These are phyloP conservation scores for Atethmia centrago DNA, from an alignment of 2,888 invertebrate species.

Conservation along the genomic window DNA sequence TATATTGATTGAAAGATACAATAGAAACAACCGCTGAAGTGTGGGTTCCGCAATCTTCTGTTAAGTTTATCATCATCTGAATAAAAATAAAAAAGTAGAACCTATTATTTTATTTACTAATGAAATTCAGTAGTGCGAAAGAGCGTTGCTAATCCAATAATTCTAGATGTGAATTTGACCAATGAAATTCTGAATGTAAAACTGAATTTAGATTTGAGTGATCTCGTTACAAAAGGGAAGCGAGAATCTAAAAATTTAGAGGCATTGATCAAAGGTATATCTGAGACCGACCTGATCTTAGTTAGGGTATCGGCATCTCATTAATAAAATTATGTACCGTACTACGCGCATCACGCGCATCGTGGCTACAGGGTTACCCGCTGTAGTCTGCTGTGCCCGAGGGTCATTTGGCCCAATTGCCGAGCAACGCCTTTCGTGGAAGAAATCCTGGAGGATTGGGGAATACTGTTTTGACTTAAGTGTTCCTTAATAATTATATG, in stretches of 20 bases:
- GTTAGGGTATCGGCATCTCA: neutral
- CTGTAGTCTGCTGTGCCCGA: neutral
- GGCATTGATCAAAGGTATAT: neutral
- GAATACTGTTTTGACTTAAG: no score
- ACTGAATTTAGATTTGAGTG: neutral
- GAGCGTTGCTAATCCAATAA: constrained; percentile 2
- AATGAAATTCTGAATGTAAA: no score
- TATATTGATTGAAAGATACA: constrained; percentile 32
- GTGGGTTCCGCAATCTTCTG: constrained; percentile 19
- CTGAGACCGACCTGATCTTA: neutral
- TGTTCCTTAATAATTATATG: neutral
- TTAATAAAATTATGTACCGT: neutral
- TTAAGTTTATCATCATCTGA: neutral
- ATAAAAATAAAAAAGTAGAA: neutral
- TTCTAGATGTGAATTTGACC: neutral
- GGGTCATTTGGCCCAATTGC: no score
- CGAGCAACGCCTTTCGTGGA: neutral
- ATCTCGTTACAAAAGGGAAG: neutral
- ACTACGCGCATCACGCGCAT: neutral
- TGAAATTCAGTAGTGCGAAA: neutral
- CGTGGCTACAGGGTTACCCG: neutral
- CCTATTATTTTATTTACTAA: neutral
- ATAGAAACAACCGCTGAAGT: constrained; percentile 14
- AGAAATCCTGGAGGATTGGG: neutral
- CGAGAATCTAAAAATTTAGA: neutral